phyloP scores from a whole-genome alignment of 2,113 vertebrate genomes.

The Diadophis punctatus region DNA sequence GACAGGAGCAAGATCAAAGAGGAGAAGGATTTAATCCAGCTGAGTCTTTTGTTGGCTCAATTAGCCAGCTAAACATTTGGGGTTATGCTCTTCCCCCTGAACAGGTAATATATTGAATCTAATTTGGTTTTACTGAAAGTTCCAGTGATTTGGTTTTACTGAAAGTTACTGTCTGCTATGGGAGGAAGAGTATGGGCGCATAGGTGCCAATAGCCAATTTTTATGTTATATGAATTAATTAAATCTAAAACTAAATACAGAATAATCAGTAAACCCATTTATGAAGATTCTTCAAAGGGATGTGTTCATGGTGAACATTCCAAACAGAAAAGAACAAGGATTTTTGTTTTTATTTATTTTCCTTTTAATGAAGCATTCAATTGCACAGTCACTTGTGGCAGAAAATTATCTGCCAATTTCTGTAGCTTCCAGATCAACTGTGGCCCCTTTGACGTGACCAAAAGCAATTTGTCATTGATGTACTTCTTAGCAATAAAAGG shows the following conservation, averaged over 20 bases:
- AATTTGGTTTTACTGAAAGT: slow-evolving; percentile 18
- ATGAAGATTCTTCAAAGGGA: not conserved
- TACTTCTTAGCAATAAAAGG: not conserved
- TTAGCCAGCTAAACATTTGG: slow-evolving; percentile 98
- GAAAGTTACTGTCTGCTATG: not conserved
- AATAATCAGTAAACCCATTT: not conserved
- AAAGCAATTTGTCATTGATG: not conserved
- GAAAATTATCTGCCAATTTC: not conserved
- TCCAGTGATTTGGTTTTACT: slow-evolving; percentile 10
- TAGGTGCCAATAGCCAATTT: not conserved
- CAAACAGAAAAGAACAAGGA: not conserved
- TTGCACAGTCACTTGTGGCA: not conserved
- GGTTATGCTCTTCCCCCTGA: slow-evolving; percentile 86
- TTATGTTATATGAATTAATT: not conserved
- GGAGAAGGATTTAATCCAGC: slow-evolving; percentile 96
- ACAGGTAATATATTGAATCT: slow-evolving; percentile 74
- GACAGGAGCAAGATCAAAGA: slow-evolving; percentile 93
- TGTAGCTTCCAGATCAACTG: not conserved
- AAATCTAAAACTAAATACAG: not conserved
- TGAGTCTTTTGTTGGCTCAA: slow-evolving; percentile 94
- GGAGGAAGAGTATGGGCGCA: not conserved
- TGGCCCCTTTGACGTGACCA: not conserved
- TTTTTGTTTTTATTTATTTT: not conserved
- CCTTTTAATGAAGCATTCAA: not conserved
- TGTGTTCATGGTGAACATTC: not conserved